phyloP scores from a whole-genome alignment of 1,140 invertebrate genomes.

The Hyposmocoma kahamanoa region DNA sequence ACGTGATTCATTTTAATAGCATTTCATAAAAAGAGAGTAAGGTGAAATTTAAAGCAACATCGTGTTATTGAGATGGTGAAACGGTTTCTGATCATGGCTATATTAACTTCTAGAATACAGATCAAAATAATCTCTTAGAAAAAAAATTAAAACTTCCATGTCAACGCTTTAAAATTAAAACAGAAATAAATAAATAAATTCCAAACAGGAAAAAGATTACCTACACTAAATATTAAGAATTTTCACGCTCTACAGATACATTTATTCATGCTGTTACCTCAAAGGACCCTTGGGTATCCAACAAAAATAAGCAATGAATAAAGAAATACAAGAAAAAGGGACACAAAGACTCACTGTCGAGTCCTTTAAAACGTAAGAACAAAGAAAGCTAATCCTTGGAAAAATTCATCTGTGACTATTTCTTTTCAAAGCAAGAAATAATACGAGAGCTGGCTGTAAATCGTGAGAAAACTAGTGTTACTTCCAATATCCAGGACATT shows the following conservation, averaged over 20 bases:
- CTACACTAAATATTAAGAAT: no score
- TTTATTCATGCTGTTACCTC: background rate
- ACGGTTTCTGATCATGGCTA: no score
- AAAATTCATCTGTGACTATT: constrained; percentile 16
- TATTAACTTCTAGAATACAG: no score
- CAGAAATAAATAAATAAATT: no score
- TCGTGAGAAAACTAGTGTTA: constrained; percentile 21
- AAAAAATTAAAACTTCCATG: no score
- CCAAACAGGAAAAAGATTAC: no score
- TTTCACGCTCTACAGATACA: background rate
- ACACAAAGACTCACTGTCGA: background rate
- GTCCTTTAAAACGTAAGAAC: background rate
- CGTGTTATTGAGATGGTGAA: no score
- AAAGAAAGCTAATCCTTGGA: background rate
- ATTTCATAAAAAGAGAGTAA: no score
- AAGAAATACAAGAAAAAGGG: background rate
- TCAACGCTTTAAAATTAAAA: no score
- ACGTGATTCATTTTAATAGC: no score
- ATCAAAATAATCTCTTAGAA: no score
- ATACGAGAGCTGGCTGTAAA: constrained; percentile 23
- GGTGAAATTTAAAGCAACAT: no score
- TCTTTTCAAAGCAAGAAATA: constrained; percentile 20
- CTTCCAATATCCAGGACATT: constrained; percentile 21
- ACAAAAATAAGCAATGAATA: background rate
- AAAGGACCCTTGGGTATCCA: background rate